Conservation (phyloP, 2,888 invertebrate species). For the Eremobia ochroleuca region DNA sequence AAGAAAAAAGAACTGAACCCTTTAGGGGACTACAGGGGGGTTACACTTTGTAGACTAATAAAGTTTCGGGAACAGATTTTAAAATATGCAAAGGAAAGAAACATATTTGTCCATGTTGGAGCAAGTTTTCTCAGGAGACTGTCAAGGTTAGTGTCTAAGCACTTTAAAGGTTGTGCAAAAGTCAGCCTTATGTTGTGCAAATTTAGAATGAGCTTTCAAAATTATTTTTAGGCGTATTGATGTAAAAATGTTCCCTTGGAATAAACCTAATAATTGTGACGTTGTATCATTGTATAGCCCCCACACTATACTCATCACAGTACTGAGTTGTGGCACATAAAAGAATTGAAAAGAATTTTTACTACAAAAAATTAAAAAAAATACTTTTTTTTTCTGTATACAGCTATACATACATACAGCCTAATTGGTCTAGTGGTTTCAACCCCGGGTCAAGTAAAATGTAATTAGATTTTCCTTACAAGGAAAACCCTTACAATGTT, state of each 20-base stretch:
- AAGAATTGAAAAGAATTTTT: conserved; percentile 1
- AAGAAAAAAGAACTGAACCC: background rate
- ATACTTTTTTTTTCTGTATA: conserved; percentile 18
- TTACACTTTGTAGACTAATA: conserved; percentile 17
- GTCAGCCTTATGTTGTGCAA: background rate
- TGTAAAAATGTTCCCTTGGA: background rate
- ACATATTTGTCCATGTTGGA: background rate
- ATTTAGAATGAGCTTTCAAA: background rate
- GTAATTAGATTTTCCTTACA: conserved; percentile 54
- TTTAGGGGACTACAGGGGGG: background rate
- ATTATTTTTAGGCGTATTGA: background rate
- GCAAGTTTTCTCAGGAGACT: background rate
- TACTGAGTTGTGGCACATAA: background rate
- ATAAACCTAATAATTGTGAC: background rate
- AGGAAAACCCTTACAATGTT: conserved; percentile 23
- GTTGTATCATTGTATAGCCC: background rate
- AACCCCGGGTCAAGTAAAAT: conserved; percentile 32
- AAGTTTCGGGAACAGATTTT: background rate
- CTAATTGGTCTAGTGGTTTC: conserved; percentile 46
- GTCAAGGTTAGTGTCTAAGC: background rate
- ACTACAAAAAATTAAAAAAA: conserved; percentile 13
- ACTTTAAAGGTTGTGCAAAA: background rate
- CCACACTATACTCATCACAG: background rate
- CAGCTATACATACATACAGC: conserved; percentile 44
- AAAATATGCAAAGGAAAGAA: conserved; percentile 2